Conservation (phyloP, 2,888 invertebrate species). For the Orthosia cruda region DNA sequence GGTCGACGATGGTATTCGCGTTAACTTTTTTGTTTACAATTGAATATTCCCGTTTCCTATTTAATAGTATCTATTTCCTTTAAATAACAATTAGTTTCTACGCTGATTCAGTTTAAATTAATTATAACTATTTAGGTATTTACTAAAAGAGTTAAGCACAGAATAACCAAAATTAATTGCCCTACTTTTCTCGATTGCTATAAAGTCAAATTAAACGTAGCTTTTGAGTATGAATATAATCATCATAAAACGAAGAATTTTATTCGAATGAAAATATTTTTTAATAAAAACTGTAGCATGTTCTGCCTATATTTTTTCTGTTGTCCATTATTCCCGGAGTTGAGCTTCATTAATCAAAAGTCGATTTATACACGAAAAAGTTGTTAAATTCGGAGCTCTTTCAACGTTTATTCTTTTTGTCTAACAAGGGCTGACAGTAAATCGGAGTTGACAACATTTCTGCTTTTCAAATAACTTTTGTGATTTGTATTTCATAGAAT, state of each 20-base stretch:
- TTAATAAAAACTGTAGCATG: slow-evolving; percentile 9
- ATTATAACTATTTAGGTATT: too few relatives aligned
- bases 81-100: not conserved
- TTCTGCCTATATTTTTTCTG: slow-evolving; percentile 26
- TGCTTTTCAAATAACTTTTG: slow-evolving; percentile 37
- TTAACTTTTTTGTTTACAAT: not conserved
- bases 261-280: slow-evolving; percentile 32
- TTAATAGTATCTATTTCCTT: too few relatives aligned
- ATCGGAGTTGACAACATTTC: slow-evolving; percentile 27
- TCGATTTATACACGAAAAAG: slow-evolving; percentile 53
- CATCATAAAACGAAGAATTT: slow-evolving; percentile 19
- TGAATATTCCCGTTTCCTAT: not conserved
- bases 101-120: not conserved
- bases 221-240: not conserved
- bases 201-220: not conserved
- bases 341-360: slow-evolving; percentile 49
- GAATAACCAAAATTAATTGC: not conserved
- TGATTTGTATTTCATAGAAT: not conserved
- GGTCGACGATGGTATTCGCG: too few relatives aligned
- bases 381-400: slow-evolving; percentile 41
- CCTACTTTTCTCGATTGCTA: not conserved
- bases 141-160: too few relatives aligned
- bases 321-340: slow-evolving; percentile 31
- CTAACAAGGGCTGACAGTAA: slow-evolving; percentile 43
- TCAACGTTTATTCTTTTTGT: slow-evolving; percentile 50